Base-by-base conservation (phyloP, 1,140 invertebrate species). In the Gonioctena quinquepunctata region DNA sequence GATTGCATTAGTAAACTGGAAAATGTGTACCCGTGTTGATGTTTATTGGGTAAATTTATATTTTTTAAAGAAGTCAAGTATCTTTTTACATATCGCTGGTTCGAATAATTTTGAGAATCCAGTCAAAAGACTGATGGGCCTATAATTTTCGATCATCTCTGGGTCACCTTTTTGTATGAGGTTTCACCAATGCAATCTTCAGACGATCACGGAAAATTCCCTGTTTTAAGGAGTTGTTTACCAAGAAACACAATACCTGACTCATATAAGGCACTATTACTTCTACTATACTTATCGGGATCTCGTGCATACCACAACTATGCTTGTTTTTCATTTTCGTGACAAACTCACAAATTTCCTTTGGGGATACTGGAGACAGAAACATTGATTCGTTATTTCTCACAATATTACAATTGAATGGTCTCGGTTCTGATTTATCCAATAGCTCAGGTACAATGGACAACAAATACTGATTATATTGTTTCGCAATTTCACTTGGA, bases 171-270 rank as follows among this genome's bases (percentile, higher is more conserved):
- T 70, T 66, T n/a, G 33, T 16, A 4, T 54, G 7, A 11, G 68
- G 61, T 65, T 54, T 66, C 4, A 70, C 33, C 22, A 66, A 19
- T 23, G 52, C 68, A 18, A 48, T 25, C 48, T 70, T 70, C 26
- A 66, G 49, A 25, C 28, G 13, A 18, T 70, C 54, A 8, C 26
- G 68, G 27, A 28, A 56, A n/a, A 70, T 70, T 6, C 62, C 42
- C 19, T 25, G 7, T 48, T 66, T 54, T 19, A 70, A 33, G n/a
- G 62, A 70, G 48, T 57, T 70, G 26, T 70, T 70, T 57, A 66
- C n/a, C n/a, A n/a, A n/a, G n/a, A n/a, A n/a, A 70, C 19, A 22
- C 60, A 26, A 21, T 22, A 21, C 1, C 25, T 28, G 21, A 18
- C n/a, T 2, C 2, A n/a, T n/a, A n/a, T n/a, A n/a, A n/a, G n/a